A percentile compares a stretch with the other conserved stretches of the same genome.
Evolutionary conservation across 2,888 invertebrate species (phyloP).

Genomic region (Rhodophaea formosa): DNA sequence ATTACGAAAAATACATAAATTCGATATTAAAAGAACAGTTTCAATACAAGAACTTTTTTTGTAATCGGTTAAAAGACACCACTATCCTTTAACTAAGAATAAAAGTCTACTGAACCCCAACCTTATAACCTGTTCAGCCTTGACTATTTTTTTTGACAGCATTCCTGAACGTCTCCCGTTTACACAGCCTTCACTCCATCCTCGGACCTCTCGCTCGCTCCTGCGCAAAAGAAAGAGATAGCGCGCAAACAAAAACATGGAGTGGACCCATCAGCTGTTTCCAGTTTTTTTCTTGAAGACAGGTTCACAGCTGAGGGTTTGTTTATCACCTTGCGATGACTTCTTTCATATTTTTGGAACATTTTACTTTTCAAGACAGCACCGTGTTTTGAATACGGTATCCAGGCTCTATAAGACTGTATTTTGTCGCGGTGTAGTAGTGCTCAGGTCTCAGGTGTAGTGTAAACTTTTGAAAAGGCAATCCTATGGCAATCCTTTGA

Average conservation of each 20-base stretch:
- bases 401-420: too few species aligned
- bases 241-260: slow-evolving; percentile 12
- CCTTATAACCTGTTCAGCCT: neutral
- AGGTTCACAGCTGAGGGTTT: slow-evolving; percentile 19
- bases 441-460: too few species aligned
- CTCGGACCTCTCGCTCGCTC: slow-evolving; percentile 30
- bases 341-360: neutral
- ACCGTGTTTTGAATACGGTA: too few species aligned
- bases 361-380: too few species aligned
- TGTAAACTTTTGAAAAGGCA: too few species aligned
- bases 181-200: slow-evolving; percentile 10
- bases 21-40: too few species aligned
- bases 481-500: too few species aligned
- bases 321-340: neutral
- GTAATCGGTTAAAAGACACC: too few species aligned
- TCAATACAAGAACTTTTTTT: too few species aligned
- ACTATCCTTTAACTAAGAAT: too few species aligned
- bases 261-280: slow-evolving; percentile 30
- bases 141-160: neutral
- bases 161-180: slow-evolving; percentile 19
- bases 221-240: slow-evolving; percentile 6
- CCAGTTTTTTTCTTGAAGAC: slow-evolving; percentile 15
- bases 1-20: too few species aligned
- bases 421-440: too few species aligned
- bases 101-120: neutral